Percentiles rank a stretch among this genome's conserved stretches.
phyloP scores from a whole-genome alignment of 2,888 invertebrate species.

The Spilarctia lutea region DNA sequence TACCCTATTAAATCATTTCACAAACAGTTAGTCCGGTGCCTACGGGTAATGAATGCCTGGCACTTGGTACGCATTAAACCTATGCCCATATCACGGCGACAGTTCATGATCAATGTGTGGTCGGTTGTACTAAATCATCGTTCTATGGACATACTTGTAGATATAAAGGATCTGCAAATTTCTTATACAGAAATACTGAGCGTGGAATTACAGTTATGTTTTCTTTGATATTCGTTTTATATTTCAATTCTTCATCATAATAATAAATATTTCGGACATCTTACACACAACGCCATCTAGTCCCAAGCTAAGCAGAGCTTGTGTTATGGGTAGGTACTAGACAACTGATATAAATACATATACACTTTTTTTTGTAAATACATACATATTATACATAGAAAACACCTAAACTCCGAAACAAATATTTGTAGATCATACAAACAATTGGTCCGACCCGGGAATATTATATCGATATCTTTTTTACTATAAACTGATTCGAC shows the following conservation, averaged over 20 bases:
- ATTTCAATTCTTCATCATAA: not conserved
- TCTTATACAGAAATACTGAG: not conserved
- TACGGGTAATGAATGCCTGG: conserved; percentile 19
- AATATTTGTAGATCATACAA: too few species aligned
- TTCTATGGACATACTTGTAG: not conserved
- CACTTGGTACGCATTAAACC: conserved; percentile 22
- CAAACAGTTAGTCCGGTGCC: conserved; percentile 6
- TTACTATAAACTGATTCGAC: too few species aligned
- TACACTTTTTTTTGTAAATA: too few species aligned
- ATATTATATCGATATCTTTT: too few species aligned
- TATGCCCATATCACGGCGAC: conserved; percentile 21
- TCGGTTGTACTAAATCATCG: conserved; percentile 20
- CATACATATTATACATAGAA: too few species aligned
- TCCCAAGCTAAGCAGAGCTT: too few species aligned
- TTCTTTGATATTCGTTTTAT: not conserved
- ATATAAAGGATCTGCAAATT: conserved; percentile 14
- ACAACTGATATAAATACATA: too few species aligned
- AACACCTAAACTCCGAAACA: too few species aligned
- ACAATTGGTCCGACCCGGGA: too few species aligned
- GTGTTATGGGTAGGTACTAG: too few species aligned
- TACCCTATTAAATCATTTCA: not conserved
- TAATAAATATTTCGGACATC: too few species aligned
- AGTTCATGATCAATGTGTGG: conserved; percentile 24
- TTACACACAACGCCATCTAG: too few species aligned
- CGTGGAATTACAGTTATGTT: not conserved